A percentile compares a stretch with the other conserved stretches of the same genome.
These are phyloP conservation scores for Carcharodon carcharias DNA, from an alignment of 2,797 vertebrate genomes.

Conservation along the genomic window DNA sequence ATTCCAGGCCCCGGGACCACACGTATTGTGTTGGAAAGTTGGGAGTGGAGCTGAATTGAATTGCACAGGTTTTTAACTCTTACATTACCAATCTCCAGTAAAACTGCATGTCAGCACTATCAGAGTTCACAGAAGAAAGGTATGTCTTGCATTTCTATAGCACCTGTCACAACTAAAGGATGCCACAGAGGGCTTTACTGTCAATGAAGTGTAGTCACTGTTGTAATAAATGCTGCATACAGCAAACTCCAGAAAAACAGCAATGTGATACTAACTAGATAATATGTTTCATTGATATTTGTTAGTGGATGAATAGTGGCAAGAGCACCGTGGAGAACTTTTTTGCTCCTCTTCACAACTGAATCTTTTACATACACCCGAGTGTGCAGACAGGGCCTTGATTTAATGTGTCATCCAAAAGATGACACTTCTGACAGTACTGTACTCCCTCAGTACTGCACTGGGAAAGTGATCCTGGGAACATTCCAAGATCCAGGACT, in stretches of 20 bases:
- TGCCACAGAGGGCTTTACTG: neutral
- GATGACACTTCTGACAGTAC: neutral
- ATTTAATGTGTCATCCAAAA: neutral
- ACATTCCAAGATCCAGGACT: neutral
- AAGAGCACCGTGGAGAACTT: neutral
- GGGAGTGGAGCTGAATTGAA: neutral
- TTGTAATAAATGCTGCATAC: neutral
- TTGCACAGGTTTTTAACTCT: neutral
- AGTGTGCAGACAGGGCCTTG: neutral
- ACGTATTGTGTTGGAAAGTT: neutral
- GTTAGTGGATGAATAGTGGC: neutral
- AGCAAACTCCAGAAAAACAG: neutral
- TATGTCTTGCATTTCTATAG: neutral
- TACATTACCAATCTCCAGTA: neutral
- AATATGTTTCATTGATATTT: neutral
- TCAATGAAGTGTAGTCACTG: neutral
- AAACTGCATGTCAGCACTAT: too few relatives aligned
- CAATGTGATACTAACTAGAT: neutral
- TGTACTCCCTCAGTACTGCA: neutral
- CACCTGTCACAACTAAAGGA: neutral
- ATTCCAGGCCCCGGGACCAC: neutral
- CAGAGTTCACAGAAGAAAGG: neutral
- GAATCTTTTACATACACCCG: neutral
- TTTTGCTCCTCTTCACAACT: neutral
- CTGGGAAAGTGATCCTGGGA: neutral